These are phyloP conservation scores for Propithecus deckenii DNA, from an alignment of 2,797 vertebrate genomes.

Conservation along the genomic window DNA sequence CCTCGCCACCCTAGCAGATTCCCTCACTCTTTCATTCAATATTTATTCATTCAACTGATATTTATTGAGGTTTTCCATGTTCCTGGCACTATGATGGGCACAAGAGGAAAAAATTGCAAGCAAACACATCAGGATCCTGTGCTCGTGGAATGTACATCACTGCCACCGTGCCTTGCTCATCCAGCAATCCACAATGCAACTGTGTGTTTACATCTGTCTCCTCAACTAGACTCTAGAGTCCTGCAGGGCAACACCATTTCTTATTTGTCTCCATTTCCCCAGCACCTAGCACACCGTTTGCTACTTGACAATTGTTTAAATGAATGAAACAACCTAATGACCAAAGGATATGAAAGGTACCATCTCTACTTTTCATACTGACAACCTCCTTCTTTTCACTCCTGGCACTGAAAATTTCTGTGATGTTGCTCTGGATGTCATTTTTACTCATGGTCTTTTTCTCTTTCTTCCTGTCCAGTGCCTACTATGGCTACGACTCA, in stretches of 20 bases:
- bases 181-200: neutral
- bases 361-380: neutral
- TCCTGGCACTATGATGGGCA: neutral
- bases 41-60: neutral
- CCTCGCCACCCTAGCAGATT: neutral
- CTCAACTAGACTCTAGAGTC: neutral
- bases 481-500: neutral
- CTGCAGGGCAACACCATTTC: neutral
- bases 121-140: neutral
- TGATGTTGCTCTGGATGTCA: neutral
- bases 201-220: constrained; percentile 19
- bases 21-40: neutral
- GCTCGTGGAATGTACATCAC: neutral
- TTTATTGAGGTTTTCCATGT: neutral
- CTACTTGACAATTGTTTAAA: constrained; percentile 30
- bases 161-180: neutral
- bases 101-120: neutral
- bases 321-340: constrained; percentile 48
- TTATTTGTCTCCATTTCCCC: constrained; percentile 16
- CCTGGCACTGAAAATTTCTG: neutral
- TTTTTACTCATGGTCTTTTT: neutral
- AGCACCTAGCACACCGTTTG: neutral
- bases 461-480: neutral
- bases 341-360: neutral
- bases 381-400: constrained; percentile 21